Conservation (phyloP, 2,888 invertebrate species). For the Acleris literana region DNA sequence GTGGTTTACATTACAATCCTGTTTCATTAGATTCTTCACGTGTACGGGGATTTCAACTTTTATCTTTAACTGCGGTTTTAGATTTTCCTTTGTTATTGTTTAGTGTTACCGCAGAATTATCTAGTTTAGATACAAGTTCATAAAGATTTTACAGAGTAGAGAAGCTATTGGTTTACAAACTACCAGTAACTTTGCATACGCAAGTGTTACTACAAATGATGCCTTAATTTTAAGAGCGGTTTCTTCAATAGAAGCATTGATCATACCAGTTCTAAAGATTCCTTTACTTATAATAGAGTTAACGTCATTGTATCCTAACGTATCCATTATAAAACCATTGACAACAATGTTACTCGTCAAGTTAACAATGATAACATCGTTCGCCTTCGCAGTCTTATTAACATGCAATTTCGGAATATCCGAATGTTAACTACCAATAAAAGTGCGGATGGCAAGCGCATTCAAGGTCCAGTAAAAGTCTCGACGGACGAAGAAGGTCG, state of each 20-base stretch:
- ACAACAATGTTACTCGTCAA: background rate
- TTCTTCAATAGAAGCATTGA: too few species aligned
- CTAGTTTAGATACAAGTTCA: too few species aligned
- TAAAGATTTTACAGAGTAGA: too few species aligned
- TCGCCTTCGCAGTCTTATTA: slow-evolving; percentile 17
- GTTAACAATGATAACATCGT: slow-evolving; percentile 1
- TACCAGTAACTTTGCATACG: too few species aligned
- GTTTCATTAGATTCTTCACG: slow-evolving; percentile 13
- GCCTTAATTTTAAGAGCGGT: too few species aligned
- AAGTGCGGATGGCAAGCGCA: slow-evolving; percentile 23
- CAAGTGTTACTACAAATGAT: too few species aligned
- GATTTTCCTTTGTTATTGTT: too few species aligned
- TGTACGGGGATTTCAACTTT: slow-evolving; percentile 6
- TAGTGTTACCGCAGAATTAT: too few species aligned
- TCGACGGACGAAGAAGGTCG: slow-evolving; percentile 22
- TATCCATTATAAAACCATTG: slow-evolving; percentile 15
- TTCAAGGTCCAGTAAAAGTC: slow-evolving; percentile 34
- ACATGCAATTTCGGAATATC: slow-evolving; percentile 27
- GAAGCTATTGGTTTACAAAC: too few species aligned
- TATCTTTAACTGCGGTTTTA: background rate
- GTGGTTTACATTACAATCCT: slow-evolving; percentile 13
- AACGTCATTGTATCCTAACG: background rate
- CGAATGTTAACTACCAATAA: slow-evolving; percentile 25
- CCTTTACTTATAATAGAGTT: background rate
- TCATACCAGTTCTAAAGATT: too few species aligned